These are phyloP conservation scores for Orestias chungarensis DNA, from an alignment of 2,797 vertebrate species.

Conservation along the genomic window DNA sequence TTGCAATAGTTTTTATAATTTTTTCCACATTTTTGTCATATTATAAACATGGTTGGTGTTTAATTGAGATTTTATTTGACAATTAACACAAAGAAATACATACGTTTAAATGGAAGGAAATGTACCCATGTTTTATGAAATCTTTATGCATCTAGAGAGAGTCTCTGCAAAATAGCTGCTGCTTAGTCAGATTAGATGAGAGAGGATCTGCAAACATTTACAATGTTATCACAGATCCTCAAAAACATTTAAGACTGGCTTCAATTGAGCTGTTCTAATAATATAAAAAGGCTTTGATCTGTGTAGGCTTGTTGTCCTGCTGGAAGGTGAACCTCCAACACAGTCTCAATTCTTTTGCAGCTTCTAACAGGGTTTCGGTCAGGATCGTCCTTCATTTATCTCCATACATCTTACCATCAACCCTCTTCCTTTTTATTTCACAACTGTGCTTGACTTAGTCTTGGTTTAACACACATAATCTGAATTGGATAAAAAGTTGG, in stretches of 20 bases:
- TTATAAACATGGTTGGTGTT: background rate
- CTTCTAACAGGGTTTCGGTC: background rate
- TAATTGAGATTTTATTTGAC: background rate
- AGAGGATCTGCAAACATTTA: background rate
- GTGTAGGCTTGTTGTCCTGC: background rate
- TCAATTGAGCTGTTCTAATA: too few species aligned
- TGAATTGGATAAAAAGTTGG: background rate
- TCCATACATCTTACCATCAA: too few species aligned
- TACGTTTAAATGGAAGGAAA: background rate
- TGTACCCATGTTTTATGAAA: background rate
- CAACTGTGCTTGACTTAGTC: background rate
- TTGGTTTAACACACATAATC: background rate
- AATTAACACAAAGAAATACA: background rate
- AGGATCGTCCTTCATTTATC: too few species aligned
- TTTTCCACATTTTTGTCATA: background rate
- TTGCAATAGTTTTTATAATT: background rate
- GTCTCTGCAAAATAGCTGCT: background rate
- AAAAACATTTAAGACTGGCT: background rate
- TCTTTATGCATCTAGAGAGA: background rate
- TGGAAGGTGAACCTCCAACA: background rate
- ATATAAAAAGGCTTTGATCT: background rate
- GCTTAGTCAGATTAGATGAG: background rate
- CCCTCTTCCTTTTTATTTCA: background rate
- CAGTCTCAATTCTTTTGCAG: background rate
- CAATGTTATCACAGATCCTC: background rate